Base-by-base conservation (phyloP, 2,888 invertebrate genomes). In the Hypolimnas misippus region DNA sequence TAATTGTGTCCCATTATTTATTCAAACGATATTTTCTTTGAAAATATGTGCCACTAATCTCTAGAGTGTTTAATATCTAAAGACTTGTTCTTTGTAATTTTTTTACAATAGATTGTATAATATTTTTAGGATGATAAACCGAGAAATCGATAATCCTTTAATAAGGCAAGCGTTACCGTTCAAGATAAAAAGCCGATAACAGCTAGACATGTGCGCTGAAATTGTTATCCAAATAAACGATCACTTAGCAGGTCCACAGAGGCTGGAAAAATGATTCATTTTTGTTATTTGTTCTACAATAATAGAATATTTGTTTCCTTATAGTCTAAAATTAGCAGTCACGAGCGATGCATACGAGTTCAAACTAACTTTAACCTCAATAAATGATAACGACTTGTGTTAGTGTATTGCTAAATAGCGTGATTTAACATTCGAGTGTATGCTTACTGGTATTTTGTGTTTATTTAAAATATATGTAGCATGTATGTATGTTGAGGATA, bases 351-450 rank as follows among this genome's bases (percentile, higher is more conserved):
- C 54, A 60, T 62, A 51, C 55, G 62, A 46, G 21, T 55, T 53
- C 51, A 35, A 46, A 57, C 62, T 55, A 66, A 70, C 65, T 70
- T 70, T 70, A 70, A 68, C 68, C 66, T 64, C 55, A 53, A 49
- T 49, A 31, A 35, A 46, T 57, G 64, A 64, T 64, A 64, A 61
- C 56, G 38, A 7, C 21, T 64, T 53, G 53, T 52, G 46, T 54
- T 53, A 46, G 62, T 57, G 31, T 49, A 7, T 57, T 46, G 16
- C 31, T 31, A 51, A 56, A 51, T 46, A 44, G 51, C 33, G 42
- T 56, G 10, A 54, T 54, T 54, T 16, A 54, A 54, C 33, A 21
- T 14, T 3, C 19, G 10, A n/a, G 8, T 14, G 10, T 16, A 8
- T 17, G 14, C 8, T 7, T 29, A 46, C 10, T 25, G 5, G 25